phyloP scores from a whole-genome alignment of 2,888 invertebrate genomes.

The Agonopterix arenella region DNA sequence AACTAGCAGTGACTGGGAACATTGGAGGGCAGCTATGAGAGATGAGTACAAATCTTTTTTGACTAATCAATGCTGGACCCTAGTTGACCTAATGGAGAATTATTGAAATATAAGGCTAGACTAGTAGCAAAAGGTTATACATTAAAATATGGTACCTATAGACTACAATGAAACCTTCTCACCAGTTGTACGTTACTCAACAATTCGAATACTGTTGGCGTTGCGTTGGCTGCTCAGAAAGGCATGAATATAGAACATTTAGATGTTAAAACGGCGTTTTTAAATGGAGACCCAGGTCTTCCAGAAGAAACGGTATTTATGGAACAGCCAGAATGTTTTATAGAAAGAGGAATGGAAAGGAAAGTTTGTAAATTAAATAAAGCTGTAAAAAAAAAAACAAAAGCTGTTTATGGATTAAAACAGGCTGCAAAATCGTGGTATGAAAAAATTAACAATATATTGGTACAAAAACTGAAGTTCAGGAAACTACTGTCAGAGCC shows the following conservation, averaged over 20 bases:
- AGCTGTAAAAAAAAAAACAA: no score
- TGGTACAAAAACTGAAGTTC: background rate
- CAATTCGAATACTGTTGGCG: background rate
- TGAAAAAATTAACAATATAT: background rate
- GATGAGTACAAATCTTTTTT: no score
- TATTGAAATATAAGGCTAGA: background rate
- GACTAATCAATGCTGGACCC: no score
- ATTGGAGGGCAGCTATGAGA: no score
- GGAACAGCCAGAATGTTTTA: background rate
- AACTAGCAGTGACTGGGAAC: no score
- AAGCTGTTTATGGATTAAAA: background rate
- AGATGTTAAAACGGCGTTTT: constrained; percentile 2
- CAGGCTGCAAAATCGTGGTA: background rate
- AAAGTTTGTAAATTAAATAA: background rate
- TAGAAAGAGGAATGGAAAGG: background rate
- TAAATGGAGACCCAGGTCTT: constrained; percentile 4
- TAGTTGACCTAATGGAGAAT: background rate
- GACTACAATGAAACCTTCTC: background rate
- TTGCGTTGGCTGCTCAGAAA: background rate
- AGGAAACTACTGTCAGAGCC: background rate
- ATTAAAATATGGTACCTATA: background rate
- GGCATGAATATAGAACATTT: background rate
- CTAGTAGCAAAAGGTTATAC: background rate
- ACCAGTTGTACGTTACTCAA: background rate
- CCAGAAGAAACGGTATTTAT: background rate